These are phyloP conservation scores for Heliconius congener DNA, from an alignment of 1,140 invertebrate genomes.

Conservation along the genomic window DNA sequence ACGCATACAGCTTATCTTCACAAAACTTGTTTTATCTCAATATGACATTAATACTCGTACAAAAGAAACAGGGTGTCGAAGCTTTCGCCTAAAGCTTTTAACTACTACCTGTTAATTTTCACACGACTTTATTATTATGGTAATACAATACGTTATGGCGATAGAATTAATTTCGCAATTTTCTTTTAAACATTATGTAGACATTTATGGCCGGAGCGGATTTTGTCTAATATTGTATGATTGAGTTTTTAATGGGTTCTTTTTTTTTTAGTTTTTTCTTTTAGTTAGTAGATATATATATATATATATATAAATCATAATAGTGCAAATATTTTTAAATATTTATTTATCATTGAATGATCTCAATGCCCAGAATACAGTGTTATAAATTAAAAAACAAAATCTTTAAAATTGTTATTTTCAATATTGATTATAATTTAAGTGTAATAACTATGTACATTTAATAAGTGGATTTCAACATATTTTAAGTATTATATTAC, in stretches of 20 bases:
- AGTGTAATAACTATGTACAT: background rate
- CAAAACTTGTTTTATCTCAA: background rate
- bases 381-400: no score
- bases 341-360: no score
- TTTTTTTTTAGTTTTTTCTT: background rate
- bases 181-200: conserved; percentile 14
- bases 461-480: background rate
- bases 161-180: conserved; percentile 41
- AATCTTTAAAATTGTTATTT: no score
- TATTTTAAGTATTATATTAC: background rate
- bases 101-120: conserved; percentile 42
- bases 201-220: conserved; percentile 6
- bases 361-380: no score
- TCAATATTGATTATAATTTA: background rate
- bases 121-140: conserved; percentile 42
- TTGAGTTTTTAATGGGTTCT: background rate
- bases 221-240: conserved; percentile 4
- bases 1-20: background rate
- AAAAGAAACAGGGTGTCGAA: conserved; percentile 15
- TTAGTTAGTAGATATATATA: no score
- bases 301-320: no score
- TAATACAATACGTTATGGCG: conserved; percentile 23
- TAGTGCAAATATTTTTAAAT: no score
- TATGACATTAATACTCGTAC: conserved; percentile 5
- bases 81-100: conserved; percentile 39